Conservation (phyloP, 2,888 invertebrate genomes). For the Brachyptera putata region DNA sequence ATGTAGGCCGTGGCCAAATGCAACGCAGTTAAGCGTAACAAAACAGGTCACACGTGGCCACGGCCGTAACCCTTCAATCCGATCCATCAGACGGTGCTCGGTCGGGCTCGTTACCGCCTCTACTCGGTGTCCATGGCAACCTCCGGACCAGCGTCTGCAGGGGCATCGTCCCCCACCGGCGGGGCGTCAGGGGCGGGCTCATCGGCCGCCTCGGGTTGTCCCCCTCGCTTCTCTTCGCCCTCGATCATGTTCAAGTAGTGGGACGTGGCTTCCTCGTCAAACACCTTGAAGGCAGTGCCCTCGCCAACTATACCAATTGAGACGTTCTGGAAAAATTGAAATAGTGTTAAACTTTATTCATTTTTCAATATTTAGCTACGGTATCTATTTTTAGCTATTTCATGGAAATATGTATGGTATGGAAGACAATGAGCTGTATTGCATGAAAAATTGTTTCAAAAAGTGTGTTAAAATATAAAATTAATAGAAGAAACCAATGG, state of each 20-base stretch:
- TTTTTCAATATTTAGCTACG: too few relatives aligned
- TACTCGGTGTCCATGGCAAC: constrained; percentile 53
- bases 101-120: constrained; percentile 20
- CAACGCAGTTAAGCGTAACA: neutral
- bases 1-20: neutral
- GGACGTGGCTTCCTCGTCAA: constrained; percentile 68
- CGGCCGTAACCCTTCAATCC: neutral
- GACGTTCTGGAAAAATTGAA: constrained; percentile 63
- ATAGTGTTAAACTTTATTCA: too few relatives aligned
- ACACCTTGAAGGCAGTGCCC: constrained; percentile 71
- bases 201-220: constrained; percentile 37
- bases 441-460: too few relatives aligned
- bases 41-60: neutral
- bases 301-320: constrained; percentile 92
- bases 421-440: too few relatives aligned
- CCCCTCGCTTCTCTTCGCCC: constrained; percentile 50
- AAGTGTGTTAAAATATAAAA: too few relatives aligned
- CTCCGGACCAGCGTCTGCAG: constrained; percentile 48
- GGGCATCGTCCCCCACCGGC: constrained; percentile 44
- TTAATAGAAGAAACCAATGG: too few relatives aligned
- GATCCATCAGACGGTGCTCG: too few relatives aligned
- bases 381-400: too few relatives aligned
- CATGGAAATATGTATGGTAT: too few relatives aligned
- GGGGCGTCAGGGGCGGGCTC: constrained; percentile 36
- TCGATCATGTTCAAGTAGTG: constrained; percentile 57